Evolutionary conservation across 1,140 invertebrate species (phyloP).

Genomic region (Penaeus indicus): DNA sequence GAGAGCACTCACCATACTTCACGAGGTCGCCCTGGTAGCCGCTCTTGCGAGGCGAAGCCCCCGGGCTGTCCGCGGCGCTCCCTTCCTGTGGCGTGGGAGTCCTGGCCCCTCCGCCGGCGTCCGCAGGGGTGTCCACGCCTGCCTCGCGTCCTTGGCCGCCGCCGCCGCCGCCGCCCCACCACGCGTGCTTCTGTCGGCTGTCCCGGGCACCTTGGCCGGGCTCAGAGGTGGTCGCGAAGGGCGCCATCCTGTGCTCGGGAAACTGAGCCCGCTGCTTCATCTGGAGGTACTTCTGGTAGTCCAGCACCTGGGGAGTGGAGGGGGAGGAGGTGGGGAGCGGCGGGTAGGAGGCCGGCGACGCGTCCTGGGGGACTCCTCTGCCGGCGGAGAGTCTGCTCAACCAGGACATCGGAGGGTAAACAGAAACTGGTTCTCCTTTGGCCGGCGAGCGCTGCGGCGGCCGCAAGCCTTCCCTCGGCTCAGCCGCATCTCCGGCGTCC

Average conservation of each 20-base stretch:
- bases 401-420: too few relatives aligned
- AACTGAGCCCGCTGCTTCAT: too few relatives aligned
- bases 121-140: not conserved
- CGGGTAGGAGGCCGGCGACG: too few relatives aligned
- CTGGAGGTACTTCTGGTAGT: not conserved
- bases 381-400: too few relatives aligned
- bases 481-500: not conserved
- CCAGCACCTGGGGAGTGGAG: not conserved
- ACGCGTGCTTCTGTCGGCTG: not conserved
- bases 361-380: too few relatives aligned
- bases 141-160: not conserved
- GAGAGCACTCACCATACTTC: conserved; percentile 26
- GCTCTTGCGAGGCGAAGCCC: not conserved
- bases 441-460: too few relatives aligned
- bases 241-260: not conserved
- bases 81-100: too few relatives aligned
- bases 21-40: not conserved
- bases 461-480: too few relatives aligned
- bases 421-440: too few relatives aligned
- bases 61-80: not conserved
- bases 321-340: not conserved
- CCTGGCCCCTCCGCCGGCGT: too few relatives aligned
- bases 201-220: too few relatives aligned
- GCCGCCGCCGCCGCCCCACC: not conserved
- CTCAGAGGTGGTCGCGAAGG: not conserved